Percentiles rank a stretch among this genome's conserved stretches.
Evolutionary conservation across 2,888 invertebrate species (phyloP).

Genomic region (Clanis bilineata): DNA sequence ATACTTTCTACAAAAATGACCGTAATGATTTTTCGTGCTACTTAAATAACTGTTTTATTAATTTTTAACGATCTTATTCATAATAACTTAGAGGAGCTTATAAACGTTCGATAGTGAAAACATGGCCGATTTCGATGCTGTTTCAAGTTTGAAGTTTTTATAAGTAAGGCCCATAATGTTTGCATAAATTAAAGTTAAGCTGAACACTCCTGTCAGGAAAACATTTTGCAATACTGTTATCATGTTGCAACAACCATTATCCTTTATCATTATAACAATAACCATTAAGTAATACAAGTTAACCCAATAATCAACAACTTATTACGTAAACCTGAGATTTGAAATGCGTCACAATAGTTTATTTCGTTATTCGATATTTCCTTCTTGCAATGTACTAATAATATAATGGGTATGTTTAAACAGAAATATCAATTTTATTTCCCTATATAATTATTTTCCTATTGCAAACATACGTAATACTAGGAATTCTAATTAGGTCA

Average conservation of each 20-base stretch:
- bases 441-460: background rate
- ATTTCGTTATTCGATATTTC: constrained; percentile 18
- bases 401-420: background rate
- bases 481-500: background rate
- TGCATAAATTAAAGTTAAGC: background rate
- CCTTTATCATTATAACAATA: constrained; percentile 10
- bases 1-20: too few species aligned
- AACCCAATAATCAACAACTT: constrained; percentile 12
- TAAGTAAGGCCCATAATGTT: too few species aligned
- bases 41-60: too few species aligned
- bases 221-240: constrained; percentile 1
- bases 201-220: background rate
- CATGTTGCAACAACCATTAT: constrained; percentile 1
- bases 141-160: too few species aligned
- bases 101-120: too few species aligned
- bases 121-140: too few species aligned
- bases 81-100: too few species aligned
- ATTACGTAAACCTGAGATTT: constrained; percentile 1
- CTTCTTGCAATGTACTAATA: background rate
- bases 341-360: constrained; percentile 6
- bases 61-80: too few species aligned
- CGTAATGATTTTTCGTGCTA: too few species aligned
- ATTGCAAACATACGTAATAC: background rate
- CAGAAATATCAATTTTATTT: background rate
- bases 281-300: constrained; percentile 10